A percentile compares a stretch with the other conserved stretches of the same genome.
phyloP scores from a whole-genome alignment of 2,888 invertebrate species.

The Rhamnusium bicolor region DNA sequence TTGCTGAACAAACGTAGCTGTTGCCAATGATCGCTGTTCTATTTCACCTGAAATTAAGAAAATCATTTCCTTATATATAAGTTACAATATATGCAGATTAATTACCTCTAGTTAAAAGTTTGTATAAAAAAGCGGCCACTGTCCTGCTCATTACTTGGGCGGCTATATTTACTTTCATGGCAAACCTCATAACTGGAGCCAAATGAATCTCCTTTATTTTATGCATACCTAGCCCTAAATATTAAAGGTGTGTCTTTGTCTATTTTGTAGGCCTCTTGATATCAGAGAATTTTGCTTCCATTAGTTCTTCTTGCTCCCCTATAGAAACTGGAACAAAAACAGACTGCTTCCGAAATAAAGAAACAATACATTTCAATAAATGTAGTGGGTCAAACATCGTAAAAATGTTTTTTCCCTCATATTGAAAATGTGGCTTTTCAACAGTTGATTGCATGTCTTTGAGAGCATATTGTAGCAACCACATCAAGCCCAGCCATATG shows the following conservation, averaged over 20 bases:
- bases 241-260: no score
- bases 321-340: conserved; percentile 2
- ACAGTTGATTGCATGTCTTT: background rate
- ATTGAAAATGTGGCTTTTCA: background rate
- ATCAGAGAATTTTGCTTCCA: conserved; percentile 23
- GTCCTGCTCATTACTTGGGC: conserved; percentile 41
- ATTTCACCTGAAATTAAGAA: conserved; percentile 29
- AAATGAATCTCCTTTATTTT: no score
- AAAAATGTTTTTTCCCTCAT: conserved; percentile 15
- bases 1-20: no score
- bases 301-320: background rate
- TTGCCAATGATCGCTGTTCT: conserved; percentile 36
- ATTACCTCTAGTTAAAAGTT: background rate
- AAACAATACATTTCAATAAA: conserved; percentile 24
- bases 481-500: background rate
- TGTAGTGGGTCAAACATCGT: conserved; percentile 27
- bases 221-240: no score
- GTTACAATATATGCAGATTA: background rate
- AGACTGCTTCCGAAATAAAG: conserved; percentile 24
- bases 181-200: conserved; percentile 44
- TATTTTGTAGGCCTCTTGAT: no score
- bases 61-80: background rate
- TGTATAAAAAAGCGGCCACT: background rate
- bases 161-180: conserved; percentile 55
- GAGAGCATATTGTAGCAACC: background rate